phyloP scores from a whole-genome alignment of 2,113 vertebrate genomes.

The Oophaga pumilio region DNA sequence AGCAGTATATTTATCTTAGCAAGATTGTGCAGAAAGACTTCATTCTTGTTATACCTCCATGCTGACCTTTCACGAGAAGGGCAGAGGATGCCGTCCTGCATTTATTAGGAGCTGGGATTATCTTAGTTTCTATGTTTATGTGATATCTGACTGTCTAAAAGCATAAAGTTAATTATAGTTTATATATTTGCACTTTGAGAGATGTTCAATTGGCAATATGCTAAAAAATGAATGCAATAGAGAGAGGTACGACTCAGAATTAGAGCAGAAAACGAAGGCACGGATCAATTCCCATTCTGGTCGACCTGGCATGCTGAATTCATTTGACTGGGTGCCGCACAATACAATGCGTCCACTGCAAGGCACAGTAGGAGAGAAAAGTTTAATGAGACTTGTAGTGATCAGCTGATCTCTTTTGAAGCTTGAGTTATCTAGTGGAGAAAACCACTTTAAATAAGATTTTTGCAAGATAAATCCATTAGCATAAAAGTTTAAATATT shows the following conservation, averaged over 20 bases:
- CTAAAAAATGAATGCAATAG: neutral
- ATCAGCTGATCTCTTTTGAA: neutral
- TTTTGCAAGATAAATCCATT: no score
- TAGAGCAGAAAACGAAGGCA: neutral
- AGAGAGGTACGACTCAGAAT: neutral
- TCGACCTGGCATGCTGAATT: neutral
- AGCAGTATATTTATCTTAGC: constrained; percentile 34
- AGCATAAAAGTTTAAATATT: no score
- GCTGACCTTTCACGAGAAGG: neutral
- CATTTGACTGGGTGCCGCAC: no score
- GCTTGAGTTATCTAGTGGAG: neutral
- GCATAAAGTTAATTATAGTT: no score
- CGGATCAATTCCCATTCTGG: neutral
- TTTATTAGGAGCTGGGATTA: neutral
- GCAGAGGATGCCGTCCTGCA: neutral
- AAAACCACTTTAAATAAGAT: neutral
- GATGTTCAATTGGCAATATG: neutral
- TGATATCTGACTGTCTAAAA: no score
- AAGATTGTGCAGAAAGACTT: constrained; percentile 1
- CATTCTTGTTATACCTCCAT: neutral
- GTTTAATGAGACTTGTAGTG: no score
- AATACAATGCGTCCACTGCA: no score
- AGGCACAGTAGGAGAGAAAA: no score
- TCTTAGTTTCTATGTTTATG: neutral
- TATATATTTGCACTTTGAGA: neutral